Base-by-base conservation (phyloP, 2,113 vertebrate species). In the Corythaeola cristata region DNA sequence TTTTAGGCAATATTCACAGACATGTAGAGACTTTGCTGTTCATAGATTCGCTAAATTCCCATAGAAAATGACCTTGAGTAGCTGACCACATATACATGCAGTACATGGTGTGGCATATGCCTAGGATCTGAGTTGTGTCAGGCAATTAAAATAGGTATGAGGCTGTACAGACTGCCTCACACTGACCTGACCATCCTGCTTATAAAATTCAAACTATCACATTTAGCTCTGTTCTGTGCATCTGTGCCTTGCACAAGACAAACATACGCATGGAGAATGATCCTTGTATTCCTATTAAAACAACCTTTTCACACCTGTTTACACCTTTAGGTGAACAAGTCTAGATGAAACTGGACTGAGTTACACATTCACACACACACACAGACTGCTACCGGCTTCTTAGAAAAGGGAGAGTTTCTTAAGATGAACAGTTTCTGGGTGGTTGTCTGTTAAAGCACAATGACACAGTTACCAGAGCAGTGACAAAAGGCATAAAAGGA, bases 71-170 rank as follows among this genome's bases (percentile, higher is more conserved):
- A 27, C 41, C 27, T 14, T 8, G 5, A 52, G n/a, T 10, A 81
- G 27, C 8, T 50, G 12, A 50, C 30, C 1, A 0, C 16, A 8
- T 14, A 6, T 26, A 7, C 15, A 30, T 17, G 26, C 14, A 7
- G 8, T 9, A 28, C 32, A 49, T 11, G 5, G 17, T 53, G 18
- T 13, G n/a, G 18, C 19, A 39, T 5, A 21, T 21, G 9, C 11
- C 14, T n/a, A n/a, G 60, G 23, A 63, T 16, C 32, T 2, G 13
- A 45, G 37, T 1, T 67, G 32, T 21, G 9, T 19, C 30, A 63
- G 30, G 45, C 37, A 47, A 52, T 49, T 30, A 22, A 75, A 71
- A 75, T 0, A 6, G 49, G 13, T 41, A 35, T 18, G 15, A 63
- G 24, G 33, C 37, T 63, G 15, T 22, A 28, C 19, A 19, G 56